These are phyloP conservation scores for Toxotes lorentzi DNA, from an alignment of 2,797 vertebrate genomes.

Conservation along the genomic window DNA sequence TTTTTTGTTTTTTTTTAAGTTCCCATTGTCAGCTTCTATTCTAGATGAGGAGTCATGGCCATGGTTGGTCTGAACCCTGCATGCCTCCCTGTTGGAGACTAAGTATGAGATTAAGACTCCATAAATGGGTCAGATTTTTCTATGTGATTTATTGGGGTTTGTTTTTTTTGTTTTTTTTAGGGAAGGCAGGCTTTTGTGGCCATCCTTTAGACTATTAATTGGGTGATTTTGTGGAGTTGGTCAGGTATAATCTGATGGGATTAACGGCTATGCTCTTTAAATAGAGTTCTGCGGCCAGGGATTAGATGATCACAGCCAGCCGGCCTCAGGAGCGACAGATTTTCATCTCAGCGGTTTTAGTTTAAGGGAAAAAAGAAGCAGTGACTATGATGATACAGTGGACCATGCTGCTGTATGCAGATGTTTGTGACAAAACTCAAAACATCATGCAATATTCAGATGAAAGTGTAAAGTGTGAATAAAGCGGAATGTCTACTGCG, in stretches of 20 bases:
- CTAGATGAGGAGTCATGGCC: background rate
- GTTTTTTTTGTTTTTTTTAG: slow-evolving; percentile 16
- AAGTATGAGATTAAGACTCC: slow-evolving; percentile 41
- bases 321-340: slow-evolving; percentile 54
- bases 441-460: slow-evolving; percentile 7
- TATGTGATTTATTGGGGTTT: slow-evolving; percentile 7
- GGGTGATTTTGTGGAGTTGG: slow-evolving; percentile 66
- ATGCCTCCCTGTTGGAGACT: slow-evolving; percentile 27
- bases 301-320: slow-evolving; percentile 76
- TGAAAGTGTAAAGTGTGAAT: background rate
- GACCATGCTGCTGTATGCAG: background rate
- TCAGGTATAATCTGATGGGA: slow-evolving; percentile 80
- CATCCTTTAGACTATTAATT: slow-evolving; percentile 72
- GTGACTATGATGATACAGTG: background rate
- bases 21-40: background rate
- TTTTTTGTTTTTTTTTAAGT: background rate
- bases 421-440: background rate
- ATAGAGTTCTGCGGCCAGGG: slow-evolving; percentile 75
- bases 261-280: slow-evolving; percentile 76
- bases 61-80: background rate
- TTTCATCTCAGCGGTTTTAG: slow-evolving; percentile 56
- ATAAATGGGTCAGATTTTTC: slow-evolving; percentile 47
- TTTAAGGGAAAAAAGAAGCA: slow-evolving; percentile 9
- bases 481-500: background rate
- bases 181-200: slow-evolving; percentile 46